Percentiles rank a stretch among this genome's conserved stretches.
These are phyloP conservation scores for Elephantulus edwardii DNA, from an alignment of 2,113 vertebrate species.

Conservation along the genomic window DNA sequence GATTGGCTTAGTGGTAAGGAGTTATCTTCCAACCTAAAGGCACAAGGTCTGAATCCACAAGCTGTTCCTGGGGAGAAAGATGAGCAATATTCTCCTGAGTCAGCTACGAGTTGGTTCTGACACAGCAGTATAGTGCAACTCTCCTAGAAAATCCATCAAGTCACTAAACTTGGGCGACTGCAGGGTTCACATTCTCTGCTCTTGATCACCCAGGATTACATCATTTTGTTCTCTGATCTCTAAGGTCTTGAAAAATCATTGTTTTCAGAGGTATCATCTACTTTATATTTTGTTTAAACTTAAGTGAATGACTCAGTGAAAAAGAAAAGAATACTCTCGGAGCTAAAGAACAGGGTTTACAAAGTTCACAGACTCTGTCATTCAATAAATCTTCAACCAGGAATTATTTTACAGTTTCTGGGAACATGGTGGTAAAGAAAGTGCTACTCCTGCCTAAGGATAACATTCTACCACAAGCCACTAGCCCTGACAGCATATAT, in stretches of 20 bases:
- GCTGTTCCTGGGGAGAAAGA: too few relatives aligned
- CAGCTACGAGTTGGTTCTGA: too few relatives aligned
- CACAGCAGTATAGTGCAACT: too few relatives aligned
- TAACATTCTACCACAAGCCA: neutral
- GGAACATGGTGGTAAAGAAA: neutral
- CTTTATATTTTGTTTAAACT: neutral
- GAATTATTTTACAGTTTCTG: constrained; percentile 5
- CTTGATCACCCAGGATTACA: neutral
- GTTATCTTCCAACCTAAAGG: too few relatives aligned
- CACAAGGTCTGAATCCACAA: too few relatives aligned
- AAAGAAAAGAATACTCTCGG: neutral
- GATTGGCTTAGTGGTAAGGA: too few relatives aligned
- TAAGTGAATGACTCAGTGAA: neutral
- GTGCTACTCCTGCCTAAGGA: neutral
- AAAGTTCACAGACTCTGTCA: too few relatives aligned
- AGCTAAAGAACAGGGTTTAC: neutral
- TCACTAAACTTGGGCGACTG: neutral
- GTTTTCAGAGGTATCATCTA: neutral
- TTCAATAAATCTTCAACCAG: neutral
- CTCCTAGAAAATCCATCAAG: neutral
- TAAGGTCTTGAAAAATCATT: neutral
- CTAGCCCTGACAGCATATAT: neutral
- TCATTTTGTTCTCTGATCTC: neutral
- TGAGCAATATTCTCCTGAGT: too few relatives aligned
- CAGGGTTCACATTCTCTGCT: neutral